A percentile compares a stretch with the other conserved stretches of the same genome.
Evolutionary conservation across 1,140 invertebrate genomes (phyloP).

Genomic region (Neodiprion pinetum): DNA sequence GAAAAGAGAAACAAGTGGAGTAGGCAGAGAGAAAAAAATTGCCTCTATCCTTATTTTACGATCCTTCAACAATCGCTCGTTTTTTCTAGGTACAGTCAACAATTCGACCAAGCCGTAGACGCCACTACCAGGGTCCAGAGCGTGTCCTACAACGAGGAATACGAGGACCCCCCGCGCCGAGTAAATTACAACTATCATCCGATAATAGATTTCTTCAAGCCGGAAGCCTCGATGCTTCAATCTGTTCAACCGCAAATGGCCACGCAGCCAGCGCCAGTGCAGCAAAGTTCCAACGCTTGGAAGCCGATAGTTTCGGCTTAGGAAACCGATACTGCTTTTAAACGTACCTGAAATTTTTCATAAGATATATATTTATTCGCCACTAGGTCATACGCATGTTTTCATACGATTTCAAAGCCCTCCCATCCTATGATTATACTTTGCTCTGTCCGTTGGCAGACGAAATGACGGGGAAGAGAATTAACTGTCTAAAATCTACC

Average conservation of each 20-base stretch:
- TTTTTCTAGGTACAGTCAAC: constrained; percentile 39
- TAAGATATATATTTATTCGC: background rate
- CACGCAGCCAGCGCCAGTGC: constrained; percentile 19
- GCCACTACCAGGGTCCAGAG: constrained; percentile 45
- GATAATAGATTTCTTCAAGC: constrained; percentile 82
- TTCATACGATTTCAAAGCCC: background rate
- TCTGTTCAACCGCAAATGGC: constrained; percentile 33
- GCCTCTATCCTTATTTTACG: too few relatives aligned
- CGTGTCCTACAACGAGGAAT: constrained; percentile 52
- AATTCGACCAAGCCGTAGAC: constrained; percentile 44
- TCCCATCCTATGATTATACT: background rate
- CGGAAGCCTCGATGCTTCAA: constrained; percentile 57
- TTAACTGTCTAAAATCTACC: background rate
- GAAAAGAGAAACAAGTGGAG: too few relatives aligned
- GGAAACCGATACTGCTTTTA: constrained; percentile 27
- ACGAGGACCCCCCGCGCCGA: constrained; percentile 59
- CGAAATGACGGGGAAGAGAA: background rate
- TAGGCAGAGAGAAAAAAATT: too few relatives aligned
- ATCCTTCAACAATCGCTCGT: background rate
- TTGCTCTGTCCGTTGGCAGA: too few relatives aligned
- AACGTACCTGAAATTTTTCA: constrained; percentile 47
- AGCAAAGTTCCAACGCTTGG: constrained; percentile 45
- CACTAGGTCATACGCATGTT: background rate
- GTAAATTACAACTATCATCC: constrained; percentile 87
- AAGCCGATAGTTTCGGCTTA: constrained; percentile 55